A percentile compares a stretch with the other conserved stretches of the same genome.
Conservation (phyloP, 2,113 vertebrate genomes). For the Apeltes quadracus region DNA sequence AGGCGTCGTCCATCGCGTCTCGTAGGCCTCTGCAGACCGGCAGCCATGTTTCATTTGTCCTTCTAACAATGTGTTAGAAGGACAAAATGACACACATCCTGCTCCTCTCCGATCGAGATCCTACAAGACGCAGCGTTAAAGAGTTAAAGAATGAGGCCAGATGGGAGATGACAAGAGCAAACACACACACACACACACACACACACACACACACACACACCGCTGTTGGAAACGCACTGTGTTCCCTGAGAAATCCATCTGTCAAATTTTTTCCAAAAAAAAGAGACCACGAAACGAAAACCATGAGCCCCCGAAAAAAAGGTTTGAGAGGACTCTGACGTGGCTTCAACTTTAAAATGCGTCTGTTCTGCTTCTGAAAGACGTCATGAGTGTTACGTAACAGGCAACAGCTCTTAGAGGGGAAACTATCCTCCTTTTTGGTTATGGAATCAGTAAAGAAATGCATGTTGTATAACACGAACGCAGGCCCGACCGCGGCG, state of each 20-base stretch:
- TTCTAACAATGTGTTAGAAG: conserved; percentile 1
- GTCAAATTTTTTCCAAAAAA: conserved; percentile 68
- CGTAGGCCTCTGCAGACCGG: conserved; percentile 41
- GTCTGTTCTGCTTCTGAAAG: conserved; percentile 29
- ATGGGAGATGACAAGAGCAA: background rate
- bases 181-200: conserved; percentile 26
- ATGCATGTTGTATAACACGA: too few species aligned
- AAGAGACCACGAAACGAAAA: conserved; percentile 44
- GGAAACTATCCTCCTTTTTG: too few species aligned
- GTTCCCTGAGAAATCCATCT: conserved; percentile 60
- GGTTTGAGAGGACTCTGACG: conserved; percentile 7
- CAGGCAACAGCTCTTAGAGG: conserved; percentile 30
- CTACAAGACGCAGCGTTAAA: conserved; percentile 9
- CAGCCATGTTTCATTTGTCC: conserved; percentile 24
- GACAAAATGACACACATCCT: conserved; percentile 12
- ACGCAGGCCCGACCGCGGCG: too few species aligned
- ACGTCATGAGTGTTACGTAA: conserved; percentile 57
- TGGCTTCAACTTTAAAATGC: conserved; percentile 12
- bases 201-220: conserved; percentile 34
- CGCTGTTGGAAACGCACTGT: conserved; percentile 57
- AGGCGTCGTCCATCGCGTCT: conserved; percentile 21
- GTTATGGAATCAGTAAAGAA: too few species aligned
- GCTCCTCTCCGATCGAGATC: background rate
- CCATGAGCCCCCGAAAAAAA: conserved; percentile 32
- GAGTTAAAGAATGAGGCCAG: conserved; percentile 37